A percentile compares a stretch with the other conserved stretches of the same genome.
Conservation (phyloP, 2,797 vertebrate species). For the Fratercula arctica region DNA sequence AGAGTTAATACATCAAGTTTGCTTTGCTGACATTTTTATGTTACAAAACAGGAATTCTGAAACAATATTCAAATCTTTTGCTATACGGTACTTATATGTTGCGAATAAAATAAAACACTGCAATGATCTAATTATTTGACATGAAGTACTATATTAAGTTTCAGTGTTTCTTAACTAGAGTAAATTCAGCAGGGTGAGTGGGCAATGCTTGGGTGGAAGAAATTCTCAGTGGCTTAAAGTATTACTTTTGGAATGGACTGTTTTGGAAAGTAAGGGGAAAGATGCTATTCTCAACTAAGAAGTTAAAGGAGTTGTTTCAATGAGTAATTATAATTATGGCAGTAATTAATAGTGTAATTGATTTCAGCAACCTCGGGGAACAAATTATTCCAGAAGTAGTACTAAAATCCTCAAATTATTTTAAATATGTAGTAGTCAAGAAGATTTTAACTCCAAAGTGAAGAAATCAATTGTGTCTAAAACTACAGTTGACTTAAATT, state of each 20-base stretch:
- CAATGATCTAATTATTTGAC: conserved; percentile 47
- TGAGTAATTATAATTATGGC: neutral
- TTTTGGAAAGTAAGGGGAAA: neutral
- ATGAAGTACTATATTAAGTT: conserved; percentile 1
- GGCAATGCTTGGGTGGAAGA: neutral
- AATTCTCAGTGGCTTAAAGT: neutral
- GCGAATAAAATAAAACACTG: conserved; percentile 49
- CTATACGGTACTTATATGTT: neutral
- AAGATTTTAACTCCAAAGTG: neutral
- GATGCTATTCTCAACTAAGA: neutral
- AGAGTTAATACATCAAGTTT: conserved; percentile 33
- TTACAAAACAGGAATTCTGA: conserved; percentile 43
- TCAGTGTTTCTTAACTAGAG: neutral
- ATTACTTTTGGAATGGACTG: neutral
- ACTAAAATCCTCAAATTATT: neutral
- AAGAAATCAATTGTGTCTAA: neutral
- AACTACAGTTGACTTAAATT: neutral
- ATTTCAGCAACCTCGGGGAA: neutral
- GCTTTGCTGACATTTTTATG: conserved; percentile 34
- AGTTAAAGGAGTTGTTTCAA: conserved; percentile 13
- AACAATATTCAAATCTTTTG: conserved; percentile 6
- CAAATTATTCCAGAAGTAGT: conserved; percentile 3
- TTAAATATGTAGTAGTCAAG: neutral
- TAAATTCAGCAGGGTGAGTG: neutral
- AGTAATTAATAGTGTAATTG: conserved; percentile 49